These are phyloP conservation scores for Cygnus buccinator DNA, from an alignment of 2,113 vertebrate species.

Conservation along the genomic window DNA sequence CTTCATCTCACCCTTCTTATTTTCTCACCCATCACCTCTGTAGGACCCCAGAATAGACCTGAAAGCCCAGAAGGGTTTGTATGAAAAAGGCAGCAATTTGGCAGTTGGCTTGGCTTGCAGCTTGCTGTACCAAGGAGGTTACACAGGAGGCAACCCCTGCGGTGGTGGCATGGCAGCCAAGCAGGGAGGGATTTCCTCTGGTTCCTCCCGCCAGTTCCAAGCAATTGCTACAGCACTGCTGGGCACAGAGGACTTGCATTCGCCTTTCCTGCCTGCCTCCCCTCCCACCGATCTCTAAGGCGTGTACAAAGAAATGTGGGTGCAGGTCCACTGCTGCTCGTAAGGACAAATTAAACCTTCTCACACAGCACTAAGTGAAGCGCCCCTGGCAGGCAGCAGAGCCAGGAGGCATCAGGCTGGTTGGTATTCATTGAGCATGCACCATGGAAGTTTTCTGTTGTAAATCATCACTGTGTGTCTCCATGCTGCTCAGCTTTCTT, in stretches of 20 bases:
- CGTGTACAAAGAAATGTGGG: neutral
- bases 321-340: neutral
- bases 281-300: neutral
- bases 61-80: neutral
- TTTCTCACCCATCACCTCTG: neutral
- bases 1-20: neutral
- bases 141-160: no score
- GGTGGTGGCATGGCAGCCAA: no score
- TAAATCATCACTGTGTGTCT: neutral
- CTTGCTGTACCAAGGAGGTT: no score
- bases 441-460: neutral
- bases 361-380: neutral
- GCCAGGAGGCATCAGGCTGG: neutral
- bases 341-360: neutral
- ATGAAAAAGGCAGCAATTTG: neutral
- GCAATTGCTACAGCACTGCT: neutral
- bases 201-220: no score
- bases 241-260: neutral
- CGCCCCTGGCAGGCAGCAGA: neutral
- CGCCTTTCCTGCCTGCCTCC: neutral
- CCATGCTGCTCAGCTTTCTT: neutral
- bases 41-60: neutral
- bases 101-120: neutral
- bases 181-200: no score
- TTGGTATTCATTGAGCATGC: constrained; percentile 33